These are phyloP conservation scores for Andrena bicolor DNA, from an alignment of 2,888 invertebrate species.

Conservation along the genomic window DNA sequence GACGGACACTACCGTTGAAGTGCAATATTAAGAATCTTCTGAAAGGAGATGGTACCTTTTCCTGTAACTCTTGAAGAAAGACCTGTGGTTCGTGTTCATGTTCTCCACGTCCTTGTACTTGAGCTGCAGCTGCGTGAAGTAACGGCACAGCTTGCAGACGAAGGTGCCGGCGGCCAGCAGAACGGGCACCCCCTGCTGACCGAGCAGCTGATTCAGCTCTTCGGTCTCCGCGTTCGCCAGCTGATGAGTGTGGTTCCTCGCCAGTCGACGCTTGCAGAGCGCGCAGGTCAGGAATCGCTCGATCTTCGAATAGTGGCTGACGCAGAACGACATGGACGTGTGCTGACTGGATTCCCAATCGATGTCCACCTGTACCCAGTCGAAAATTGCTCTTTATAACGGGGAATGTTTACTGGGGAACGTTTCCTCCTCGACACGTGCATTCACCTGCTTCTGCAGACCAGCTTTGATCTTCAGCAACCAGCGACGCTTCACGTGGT, in stretches of 20 bases:
- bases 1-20: too few species aligned
- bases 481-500: conserved; percentile 84
- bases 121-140: conserved; percentile 90
- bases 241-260: conserved; percentile 91
- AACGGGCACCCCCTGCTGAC: conserved; percentile 89
- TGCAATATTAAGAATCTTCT: too few species aligned
- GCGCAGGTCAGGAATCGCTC: conserved; percentile 92
- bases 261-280: conserved; percentile 91
- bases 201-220: conserved; percentile 86
- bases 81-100: conserved; percentile 85
- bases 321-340: conserved; percentile 85
- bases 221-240: conserved; percentile 87
- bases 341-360: conserved; percentile 84
- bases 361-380: conserved; percentile 81
- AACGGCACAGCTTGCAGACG: conserved; percentile 93
- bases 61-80: conserved; percentile 88
- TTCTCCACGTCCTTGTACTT: conserved; percentile 86
- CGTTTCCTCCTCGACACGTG: not conserved
- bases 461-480: conserved; percentile 82
- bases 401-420: not conserved
- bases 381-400: not conserved
- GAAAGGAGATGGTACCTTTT: conserved; percentile 85
- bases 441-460: conserved; percentile 79
- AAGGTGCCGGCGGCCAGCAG: conserved; percentile 89
- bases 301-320: conserved; percentile 89